Evolutionary conservation across 2,113 vertebrate genomes (phyloP), one percentile per base, ranked within the genome.

Genomic region (Anoplopoma fimbria): DNA sequence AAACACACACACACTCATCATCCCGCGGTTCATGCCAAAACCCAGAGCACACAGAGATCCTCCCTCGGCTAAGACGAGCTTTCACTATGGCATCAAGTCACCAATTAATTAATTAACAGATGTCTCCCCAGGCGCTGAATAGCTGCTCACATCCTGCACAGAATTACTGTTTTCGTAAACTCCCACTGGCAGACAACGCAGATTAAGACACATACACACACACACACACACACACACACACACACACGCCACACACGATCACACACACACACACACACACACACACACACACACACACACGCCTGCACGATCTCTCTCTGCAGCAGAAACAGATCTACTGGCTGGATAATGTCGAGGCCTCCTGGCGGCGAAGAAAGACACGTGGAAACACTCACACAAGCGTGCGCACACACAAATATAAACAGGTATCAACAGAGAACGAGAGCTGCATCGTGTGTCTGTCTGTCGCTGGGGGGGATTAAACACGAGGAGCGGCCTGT

Each of bases 51-150:
- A 69, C 71, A 75, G 9, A 81, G 69, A 93, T 78, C 83, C 83
- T 86, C 85, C 87, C 82, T 77, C 42, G 34, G 61, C 80, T 82
- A 70, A 87, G 84, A 85, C 55, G 4, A 89, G 83, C 88, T 92
- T 92, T 93, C 90, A 90, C 82, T 84, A 61, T 60, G 23, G 76
- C 84, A 88, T 88, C 88, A 83, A 90, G 81, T 78, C 86, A 63
- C 69, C 86, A 91, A 90, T 94, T 92, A 91, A 92, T 93, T 92
- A 67, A 92, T 92, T 93, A 92, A 87, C 83, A 86, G 84, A 83
- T n/a, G 74, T 86, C 61, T 81, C 91, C 84, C 71, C 27, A 61
- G 86, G 91, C 82, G 23, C 75, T 83, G 79, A 85, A 75, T 75
- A 81, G 70, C 76, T 79, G 77, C 80, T 84, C 83, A 63, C 79